A percentile compares a stretch with the other conserved stretches of the same genome.
Evolutionary conservation across 1,140 invertebrate genomes (phyloP).

Genomic region (Branchinecta lynchi): DNA sequence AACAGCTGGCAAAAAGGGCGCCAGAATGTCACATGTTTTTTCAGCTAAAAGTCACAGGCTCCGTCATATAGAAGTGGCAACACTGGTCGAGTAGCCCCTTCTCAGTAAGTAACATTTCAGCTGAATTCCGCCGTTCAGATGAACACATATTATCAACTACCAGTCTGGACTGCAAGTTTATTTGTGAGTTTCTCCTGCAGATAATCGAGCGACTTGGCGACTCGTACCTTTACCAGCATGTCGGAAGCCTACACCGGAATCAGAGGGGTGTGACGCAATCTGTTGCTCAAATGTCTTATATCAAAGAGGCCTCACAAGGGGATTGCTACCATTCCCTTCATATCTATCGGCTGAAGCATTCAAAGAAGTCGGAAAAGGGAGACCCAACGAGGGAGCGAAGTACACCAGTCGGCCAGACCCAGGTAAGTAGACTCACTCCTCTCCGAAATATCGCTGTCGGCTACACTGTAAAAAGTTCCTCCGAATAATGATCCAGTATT

Average conservation of each 20-base stretch:
- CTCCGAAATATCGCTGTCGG: too few species aligned
- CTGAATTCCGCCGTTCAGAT: too few species aligned
- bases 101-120: too few species aligned
- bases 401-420: not conserved
- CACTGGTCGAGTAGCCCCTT: too few species aligned
- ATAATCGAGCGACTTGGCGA: slow-evolving; percentile 41
- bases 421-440: not conserved
- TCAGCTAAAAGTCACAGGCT: too few species aligned
- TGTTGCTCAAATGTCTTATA: slow-evolving; percentile 69
- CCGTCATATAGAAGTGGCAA: too few species aligned
- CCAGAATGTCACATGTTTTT: too few species aligned
- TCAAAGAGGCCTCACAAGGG: slow-evolving; percentile 65
- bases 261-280: slow-evolving; percentile 52
- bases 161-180: too few species aligned
- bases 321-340: slow-evolving; percentile 82
- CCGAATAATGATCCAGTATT: too few species aligned
- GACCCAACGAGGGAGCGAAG: not conserved
- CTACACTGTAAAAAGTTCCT: too few species aligned
- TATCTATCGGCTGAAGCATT: slow-evolving; percentile 65
- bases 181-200: slow-evolving; percentile 25
- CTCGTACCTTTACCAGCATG: slow-evolving; percentile 41
- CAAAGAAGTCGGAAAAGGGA: slow-evolving; percentile 43
- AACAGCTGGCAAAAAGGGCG: too few species aligned
- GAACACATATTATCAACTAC: too few species aligned
- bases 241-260: slow-evolving; percentile 47